A percentile compares a stretch with the other conserved stretches of the same genome.
Conservation (phyloP, 23 tunicate genomes). For the Botrylloides violaceus region DNA sequence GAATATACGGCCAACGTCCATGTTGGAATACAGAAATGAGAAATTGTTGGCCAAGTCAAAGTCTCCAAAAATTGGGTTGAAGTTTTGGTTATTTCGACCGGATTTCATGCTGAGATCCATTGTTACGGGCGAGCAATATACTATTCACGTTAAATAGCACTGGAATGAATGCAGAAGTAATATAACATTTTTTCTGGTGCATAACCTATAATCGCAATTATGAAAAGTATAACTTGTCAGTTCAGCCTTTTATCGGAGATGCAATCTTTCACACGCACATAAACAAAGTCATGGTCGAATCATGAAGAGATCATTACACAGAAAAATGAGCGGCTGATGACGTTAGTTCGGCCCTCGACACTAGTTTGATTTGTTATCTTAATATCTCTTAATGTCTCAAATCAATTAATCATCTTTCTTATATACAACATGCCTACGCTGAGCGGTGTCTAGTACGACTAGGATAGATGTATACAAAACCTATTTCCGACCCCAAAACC, state of each 20-base stretch:
- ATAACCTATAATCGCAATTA: no score
- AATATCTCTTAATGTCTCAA: slow-evolving; percentile 11
- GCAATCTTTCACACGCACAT: neutral
- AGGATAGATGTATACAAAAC: no score
- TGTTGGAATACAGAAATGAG: slow-evolving; percentile 11
- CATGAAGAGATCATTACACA: neutral
- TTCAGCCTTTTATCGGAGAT: neutral
- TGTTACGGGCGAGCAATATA: no score
- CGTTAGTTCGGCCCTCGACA: neutral
- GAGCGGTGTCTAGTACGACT: no score
- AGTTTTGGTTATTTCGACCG: neutral
- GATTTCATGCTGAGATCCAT: slow-evolving; percentile 19
- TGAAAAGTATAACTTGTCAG: no score
- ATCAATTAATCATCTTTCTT: neutral
- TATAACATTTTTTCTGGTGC: no score
- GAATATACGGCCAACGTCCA: slow-evolving; percentile 13
- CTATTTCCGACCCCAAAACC: no score
- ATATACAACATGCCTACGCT: no score
- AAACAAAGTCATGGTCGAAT: neutral
- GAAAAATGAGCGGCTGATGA: neutral
- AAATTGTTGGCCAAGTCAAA: slow-evolving; percentile 3
- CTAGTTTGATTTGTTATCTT: neutral
- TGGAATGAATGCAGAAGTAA: no score
- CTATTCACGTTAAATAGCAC: no score
- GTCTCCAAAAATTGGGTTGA: neutral